Percentiles rank a stretch among this genome's conserved stretches.
Conservation (phyloP, 2,797 vertebrate genomes). For the Gymnopithys bicolor region DNA sequence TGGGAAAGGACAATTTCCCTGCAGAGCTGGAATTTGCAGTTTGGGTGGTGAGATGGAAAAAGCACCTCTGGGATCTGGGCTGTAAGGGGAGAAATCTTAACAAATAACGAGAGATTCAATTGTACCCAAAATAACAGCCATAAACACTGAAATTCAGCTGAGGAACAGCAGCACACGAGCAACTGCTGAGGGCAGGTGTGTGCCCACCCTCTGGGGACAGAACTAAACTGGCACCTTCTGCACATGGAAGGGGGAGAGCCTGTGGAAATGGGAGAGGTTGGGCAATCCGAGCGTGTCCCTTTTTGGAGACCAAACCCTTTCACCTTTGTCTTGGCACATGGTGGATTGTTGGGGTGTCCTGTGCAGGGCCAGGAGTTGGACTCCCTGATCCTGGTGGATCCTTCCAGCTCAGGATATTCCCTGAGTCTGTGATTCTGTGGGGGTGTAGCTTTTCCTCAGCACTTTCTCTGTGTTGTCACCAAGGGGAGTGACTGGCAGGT, state of each 20-base stretch:
- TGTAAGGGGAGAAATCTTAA: not conserved
- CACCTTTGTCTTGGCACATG: fast-evolving
- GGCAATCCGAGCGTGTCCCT: no score
- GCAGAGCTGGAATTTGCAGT: no score
- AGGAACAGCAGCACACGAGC: fast-evolving
- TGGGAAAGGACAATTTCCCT: not conserved
- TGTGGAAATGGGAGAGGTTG: not conserved
- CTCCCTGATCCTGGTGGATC: fast-evolving
- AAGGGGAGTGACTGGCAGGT: not conserved
- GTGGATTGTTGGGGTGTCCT: not conserved
- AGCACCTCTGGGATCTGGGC: no score
- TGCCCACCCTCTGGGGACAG: fast-evolving
- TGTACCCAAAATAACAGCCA: not conserved
- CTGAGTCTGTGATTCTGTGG: not conserved
- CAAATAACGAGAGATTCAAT: fast-evolving
- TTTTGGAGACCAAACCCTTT: not conserved
- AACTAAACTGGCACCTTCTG: not conserved
- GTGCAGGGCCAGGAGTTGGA: not conserved
- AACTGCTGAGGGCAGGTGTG: not conserved
- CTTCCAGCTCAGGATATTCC: not conserved
- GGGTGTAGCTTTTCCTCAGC: not conserved
- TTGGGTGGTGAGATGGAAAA: not conserved
- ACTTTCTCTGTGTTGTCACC: not conserved
- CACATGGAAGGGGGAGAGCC: not conserved
- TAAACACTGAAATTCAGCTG: not conserved